A percentile compares a stretch with the other conserved stretches of the same genome.
These are phyloP conservation scores for Nannobrachium achirus DNA, from an alignment of 2,113 vertebrate species.

Conservation along the genomic window DNA sequence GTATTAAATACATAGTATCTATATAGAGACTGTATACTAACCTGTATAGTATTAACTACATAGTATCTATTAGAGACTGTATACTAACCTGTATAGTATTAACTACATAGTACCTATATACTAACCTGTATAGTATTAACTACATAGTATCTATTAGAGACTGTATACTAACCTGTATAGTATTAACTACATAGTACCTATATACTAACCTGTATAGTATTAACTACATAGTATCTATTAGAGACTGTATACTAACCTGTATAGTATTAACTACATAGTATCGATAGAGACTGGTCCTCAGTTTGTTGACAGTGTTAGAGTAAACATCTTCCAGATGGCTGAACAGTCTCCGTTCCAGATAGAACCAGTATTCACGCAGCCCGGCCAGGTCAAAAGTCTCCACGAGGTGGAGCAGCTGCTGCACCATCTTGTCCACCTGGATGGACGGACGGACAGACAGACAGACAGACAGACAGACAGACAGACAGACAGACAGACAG, in stretches of 20 bases:
- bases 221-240: neutral
- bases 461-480: too few relatives aligned
- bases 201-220: too few relatives aligned
- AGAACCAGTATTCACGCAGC: slow-evolving; percentile 93
- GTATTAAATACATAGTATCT: too few relatives aligned
- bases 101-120: slow-evolving; percentile 91
- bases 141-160: neutral
- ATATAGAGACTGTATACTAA: too few relatives aligned
- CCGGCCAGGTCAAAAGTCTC: slow-evolving; percentile 88
- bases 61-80: too few relatives aligned
- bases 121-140: too few relatives aligned
- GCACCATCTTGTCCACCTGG: slow-evolving; percentile 97
- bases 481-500: too few relatives aligned
- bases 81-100: slow-evolving; percentile 84
- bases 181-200: too few relatives aligned
- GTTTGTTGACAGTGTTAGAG: slow-evolving; percentile 89
- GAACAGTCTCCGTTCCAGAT: slow-evolving; percentile 91
- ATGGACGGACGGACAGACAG: neutral
- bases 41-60: too few relatives aligned
- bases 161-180: too few relatives aligned
- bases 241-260: slow-evolving; percentile 83
- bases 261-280: slow-evolving; percentile 90
- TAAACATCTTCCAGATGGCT: slow-evolving; percentile 93
- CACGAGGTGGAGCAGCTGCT: slow-evolving; percentile 91
- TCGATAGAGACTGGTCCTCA: slow-evolving; percentile 93